Percentiles rank a stretch among this genome's conserved stretches.
Evolutionary conservation across 2,888 invertebrate genomes (phyloP).

Genomic region (Noctua fimbriata): DNA sequence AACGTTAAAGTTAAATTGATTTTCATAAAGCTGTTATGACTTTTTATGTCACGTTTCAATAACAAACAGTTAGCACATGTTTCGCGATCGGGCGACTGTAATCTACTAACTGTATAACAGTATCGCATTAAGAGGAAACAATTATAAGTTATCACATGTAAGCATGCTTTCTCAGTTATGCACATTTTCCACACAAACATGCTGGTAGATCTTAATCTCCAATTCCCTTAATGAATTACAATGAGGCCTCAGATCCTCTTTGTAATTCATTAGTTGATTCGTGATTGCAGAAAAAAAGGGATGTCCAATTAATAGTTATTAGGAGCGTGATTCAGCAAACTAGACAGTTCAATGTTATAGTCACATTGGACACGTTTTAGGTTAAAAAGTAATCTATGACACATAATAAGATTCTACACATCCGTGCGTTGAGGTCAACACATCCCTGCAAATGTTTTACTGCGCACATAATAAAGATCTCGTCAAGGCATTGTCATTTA

Average conservation of each 20-base stretch:
- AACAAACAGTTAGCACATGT: slow-evolving; percentile 57
- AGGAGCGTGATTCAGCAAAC: background rate
- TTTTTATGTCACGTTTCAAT: slow-evolving; percentile 46
- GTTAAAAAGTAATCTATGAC: slow-evolving; percentile 6
- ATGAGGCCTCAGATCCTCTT: background rate
- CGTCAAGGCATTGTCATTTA: slow-evolving; percentile 22
- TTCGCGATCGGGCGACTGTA: slow-evolving; percentile 49
- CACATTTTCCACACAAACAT: background rate
- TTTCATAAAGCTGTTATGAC: slow-evolving; percentile 5
- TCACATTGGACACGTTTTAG: background rate
- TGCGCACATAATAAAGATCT: slow-evolving; percentile 23
- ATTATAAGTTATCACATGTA: slow-evolving; percentile 35
- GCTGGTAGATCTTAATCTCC: background rate
- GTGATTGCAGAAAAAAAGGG: background rate
- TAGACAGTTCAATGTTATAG: background rate
- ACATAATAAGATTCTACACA: background rate
- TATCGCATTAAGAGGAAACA: slow-evolving; percentile 54
- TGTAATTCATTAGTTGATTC: background rate
- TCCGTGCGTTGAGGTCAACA: slow-evolving; percentile 6
- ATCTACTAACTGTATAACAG: slow-evolving; percentile 48
- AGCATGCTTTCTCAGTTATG: slow-evolving; percentile 8
- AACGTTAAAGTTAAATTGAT: slow-evolving; percentile 1
- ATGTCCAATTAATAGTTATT: background rate
- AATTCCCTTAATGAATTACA: background rate
- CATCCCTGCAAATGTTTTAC: slow-evolving; percentile 1